These are phyloP conservation scores for Yponomeuta cagnagella DNA, from an alignment of 2,888 invertebrate genomes.

Conservation along the genomic window DNA sequence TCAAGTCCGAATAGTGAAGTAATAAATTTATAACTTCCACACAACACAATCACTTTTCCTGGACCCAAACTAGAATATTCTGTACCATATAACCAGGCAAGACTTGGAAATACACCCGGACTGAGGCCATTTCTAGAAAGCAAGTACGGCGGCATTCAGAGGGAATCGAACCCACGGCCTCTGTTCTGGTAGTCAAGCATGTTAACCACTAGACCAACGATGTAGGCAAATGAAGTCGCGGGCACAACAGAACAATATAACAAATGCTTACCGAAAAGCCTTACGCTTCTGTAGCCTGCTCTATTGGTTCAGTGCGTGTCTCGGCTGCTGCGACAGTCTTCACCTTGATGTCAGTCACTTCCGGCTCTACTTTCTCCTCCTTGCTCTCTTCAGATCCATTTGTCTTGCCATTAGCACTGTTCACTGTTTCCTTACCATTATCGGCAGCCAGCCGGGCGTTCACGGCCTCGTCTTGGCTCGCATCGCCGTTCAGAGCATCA, in stretches of 20 bases:
- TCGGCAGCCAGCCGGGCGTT: constrained; percentile 54
- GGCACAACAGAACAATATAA: background rate
- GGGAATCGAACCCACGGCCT: too few species aligned
- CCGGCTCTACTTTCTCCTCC: constrained; percentile 8
- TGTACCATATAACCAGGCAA: too few species aligned
- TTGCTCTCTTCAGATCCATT: constrained; percentile 27
- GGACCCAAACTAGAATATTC: too few species aligned
- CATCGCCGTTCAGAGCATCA: constrained; percentile 43
- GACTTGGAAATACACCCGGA: too few species aligned
- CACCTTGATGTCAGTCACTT: constrained; percentile 62
- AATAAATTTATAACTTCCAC: too few species aligned
- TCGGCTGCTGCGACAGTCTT: constrained; percentile 73
- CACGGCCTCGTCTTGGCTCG: constrained; percentile 48
- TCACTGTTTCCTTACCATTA: constrained; percentile 46
- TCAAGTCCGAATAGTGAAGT: too few species aligned
- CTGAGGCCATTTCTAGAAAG: too few species aligned
- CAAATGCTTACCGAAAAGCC: constrained; percentile 23
- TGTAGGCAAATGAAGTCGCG: too few species aligned
- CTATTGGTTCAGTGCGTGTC: constrained; percentile 56
- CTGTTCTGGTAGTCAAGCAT: too few species aligned
- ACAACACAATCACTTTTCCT: too few species aligned
- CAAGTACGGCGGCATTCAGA: too few species aligned
- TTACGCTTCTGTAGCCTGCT: constrained; percentile 73
- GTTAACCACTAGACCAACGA: too few species aligned
- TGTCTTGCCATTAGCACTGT: constrained; percentile 31